Percentiles rank a stretch among this genome's conserved stretches.
Evolutionary conservation across 2,888 invertebrate genomes (phyloP).

Genomic region (Cheilosia scutellata): DNA sequence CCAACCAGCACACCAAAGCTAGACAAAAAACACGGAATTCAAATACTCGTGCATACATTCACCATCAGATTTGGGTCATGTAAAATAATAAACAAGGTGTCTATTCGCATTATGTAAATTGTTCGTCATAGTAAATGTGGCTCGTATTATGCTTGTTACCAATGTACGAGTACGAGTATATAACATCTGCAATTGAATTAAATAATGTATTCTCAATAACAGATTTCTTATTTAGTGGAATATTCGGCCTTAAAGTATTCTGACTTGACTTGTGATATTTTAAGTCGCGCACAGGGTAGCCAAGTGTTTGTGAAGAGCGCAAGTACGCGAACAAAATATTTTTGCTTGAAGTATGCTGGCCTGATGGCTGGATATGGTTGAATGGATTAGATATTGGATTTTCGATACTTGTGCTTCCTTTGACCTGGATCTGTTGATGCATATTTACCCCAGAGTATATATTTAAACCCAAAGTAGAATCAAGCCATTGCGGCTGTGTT

Average conservation of each 20-base stretch:
- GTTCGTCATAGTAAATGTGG: conserved; percentile 57
- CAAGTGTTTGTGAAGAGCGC: too few relatives aligned
- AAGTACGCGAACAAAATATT: too few relatives aligned
- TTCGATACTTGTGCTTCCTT: too few relatives aligned
- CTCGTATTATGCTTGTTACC: conserved; percentile 34
- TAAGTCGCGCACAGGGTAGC: neutral
- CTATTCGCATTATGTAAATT: conserved; percentile 73
- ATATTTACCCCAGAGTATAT: too few relatives aligned
- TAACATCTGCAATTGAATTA: conserved; percentile 60
- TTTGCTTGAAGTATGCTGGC: too few relatives aligned
- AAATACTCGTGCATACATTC: conserved; percentile 45
- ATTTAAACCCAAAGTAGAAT: too few relatives aligned
- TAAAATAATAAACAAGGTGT: conserved; percentile 74
- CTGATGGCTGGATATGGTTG: too few relatives aligned
- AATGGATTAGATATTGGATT: too few relatives aligned
- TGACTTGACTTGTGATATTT: conserved; percentile 10
- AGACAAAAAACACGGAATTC: conserved; percentile 62
- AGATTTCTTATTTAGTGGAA: conserved; percentile 18
- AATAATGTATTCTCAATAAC: conserved; percentile 55
- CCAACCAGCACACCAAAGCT: conserved; percentile 20
- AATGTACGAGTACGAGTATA: conserved; percentile 7
- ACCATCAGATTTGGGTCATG: conserved; percentile 71
- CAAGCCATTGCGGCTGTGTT: too few relatives aligned
- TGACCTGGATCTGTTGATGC: too few relatives aligned
- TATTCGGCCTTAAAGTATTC: neutral